These are phyloP conservation scores for Saguinus imperator DNA, from an alignment of 2,113 vertebrate genomes.

Conservation along the genomic window DNA sequence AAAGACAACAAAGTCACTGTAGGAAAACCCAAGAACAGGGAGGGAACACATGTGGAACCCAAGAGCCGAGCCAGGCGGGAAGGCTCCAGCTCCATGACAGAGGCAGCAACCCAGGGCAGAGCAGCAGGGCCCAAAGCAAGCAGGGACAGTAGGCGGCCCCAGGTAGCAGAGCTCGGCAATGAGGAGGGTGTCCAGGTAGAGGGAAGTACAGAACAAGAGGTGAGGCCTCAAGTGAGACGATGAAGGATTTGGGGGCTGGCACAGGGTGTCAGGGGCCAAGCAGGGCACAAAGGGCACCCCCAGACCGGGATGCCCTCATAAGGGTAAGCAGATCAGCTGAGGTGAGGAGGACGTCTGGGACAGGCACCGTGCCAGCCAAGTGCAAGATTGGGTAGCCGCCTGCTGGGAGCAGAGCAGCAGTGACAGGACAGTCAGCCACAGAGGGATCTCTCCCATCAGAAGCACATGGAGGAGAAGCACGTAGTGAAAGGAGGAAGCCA, in stretches of 20 bases:
- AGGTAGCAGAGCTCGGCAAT: neutral
- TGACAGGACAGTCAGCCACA: fast-evolving
- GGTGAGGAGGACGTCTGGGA: too few species aligned
- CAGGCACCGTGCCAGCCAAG: neutral
- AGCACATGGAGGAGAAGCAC: fast-evolving
- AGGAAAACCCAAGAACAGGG: neutral
- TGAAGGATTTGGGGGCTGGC: neutral
- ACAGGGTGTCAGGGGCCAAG: neutral
- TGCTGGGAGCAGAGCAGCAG: neutral
- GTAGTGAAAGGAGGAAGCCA: neutral
- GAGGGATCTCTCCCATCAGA: neutral
- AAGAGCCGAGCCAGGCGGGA: neutral
- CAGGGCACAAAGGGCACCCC: neutral
- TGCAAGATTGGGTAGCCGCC: neutral
- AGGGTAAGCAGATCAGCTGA: neutral
- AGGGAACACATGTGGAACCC: neutral
- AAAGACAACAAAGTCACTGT: neutral
- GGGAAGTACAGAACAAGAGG: neutral
- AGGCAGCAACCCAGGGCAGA: neutral
- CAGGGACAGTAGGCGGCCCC: neutral
- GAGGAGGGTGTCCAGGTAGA: neutral
- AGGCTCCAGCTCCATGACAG: too few species aligned
- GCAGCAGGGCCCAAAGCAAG: neutral
- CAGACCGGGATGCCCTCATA: too few species aligned
- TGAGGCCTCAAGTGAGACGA: neutral